Percentiles rank a stretch among this genome's conserved stretches.
phyloP scores from a whole-genome alignment of 2,113 vertebrate species.

The Dicerorhinus sumatrensis region DNA sequence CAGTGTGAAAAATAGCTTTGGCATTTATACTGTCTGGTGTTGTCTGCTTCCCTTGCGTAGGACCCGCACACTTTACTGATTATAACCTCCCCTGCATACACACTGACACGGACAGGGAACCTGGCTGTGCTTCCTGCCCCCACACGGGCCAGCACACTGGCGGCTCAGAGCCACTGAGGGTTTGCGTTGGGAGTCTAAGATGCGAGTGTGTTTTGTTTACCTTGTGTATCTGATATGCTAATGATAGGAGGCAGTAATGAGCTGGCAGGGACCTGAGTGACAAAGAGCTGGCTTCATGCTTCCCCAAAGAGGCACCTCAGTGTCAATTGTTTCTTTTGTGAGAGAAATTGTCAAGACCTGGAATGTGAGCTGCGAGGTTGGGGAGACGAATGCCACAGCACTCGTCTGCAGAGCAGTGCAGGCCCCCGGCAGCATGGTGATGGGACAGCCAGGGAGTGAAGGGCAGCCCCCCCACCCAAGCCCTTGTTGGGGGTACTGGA shows the following conservation, averaged over 20 bases:
- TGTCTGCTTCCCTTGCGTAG: not conserved
- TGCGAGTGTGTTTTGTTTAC: constrained; percentile 70
- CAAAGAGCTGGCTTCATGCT: constrained; percentile 70
- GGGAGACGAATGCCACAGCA: not conserved
- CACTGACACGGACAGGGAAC: not conserved
- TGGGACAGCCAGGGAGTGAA: not conserved
- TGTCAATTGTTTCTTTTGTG: constrained; percentile 60
- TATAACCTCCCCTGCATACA: not conserved
- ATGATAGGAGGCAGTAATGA: constrained; percentile 69
- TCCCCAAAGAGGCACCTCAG: constrained; percentile 50
- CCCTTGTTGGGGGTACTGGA: accelerated
- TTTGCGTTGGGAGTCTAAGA: not conserved
- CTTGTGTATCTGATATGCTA: constrained; percentile 70
- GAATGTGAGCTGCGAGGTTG: not conserved
- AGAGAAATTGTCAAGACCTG: constrained; percentile 19
- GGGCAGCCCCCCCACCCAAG: accelerated
- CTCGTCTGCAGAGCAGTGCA: not conserved
- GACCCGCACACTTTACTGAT: not conserved
- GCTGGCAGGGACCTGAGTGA: constrained; percentile 66
- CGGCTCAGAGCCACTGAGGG: not conserved
- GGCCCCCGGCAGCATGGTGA: not conserved
- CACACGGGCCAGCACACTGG: not conserved
- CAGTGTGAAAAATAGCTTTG: constrained; percentile 38
- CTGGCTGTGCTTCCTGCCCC: not conserved
- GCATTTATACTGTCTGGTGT: not conserved